Conservation (phyloP, 2,797 vertebrate species). For the Champsocephalus esox region DNA sequence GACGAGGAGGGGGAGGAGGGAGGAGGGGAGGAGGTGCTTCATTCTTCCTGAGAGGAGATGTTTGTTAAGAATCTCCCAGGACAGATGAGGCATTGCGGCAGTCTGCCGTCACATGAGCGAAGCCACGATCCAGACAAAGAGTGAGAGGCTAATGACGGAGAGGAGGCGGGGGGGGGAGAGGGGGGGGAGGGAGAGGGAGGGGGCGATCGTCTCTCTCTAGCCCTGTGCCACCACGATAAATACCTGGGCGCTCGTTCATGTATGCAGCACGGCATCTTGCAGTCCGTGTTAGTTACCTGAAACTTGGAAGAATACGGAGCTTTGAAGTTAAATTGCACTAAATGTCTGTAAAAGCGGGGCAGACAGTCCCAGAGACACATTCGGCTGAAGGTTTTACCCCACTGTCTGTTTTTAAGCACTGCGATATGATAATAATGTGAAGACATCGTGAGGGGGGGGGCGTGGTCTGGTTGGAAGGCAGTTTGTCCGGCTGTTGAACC, state of each 20-base stretch:
- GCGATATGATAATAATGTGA: constrained; percentile 28
- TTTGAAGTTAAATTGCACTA: constrained; percentile 55
- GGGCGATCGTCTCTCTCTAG: constrained; percentile 48
- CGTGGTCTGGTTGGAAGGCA: background rate
- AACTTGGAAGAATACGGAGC: background rate
- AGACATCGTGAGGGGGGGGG: constrained; percentile 5
- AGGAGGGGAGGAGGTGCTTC: constrained; percentile 15
- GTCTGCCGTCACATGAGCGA: constrained; percentile 74
- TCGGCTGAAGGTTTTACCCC: constrained; percentile 21
- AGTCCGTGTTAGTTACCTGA: no score
- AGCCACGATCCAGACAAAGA: constrained; percentile 80
- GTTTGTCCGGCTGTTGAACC: background rate
- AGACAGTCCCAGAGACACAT: constrained; percentile 17
- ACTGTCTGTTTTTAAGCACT: constrained; percentile 10
- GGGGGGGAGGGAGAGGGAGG: constrained; percentile 34
- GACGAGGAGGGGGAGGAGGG: background rate
- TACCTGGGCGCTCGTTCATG: constrained; percentile 65
- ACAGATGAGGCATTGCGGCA: constrained; percentile 80
- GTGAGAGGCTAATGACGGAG: constrained; percentile 48
- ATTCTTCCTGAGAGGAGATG: constrained; percentile 65
- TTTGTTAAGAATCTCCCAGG: constrained; percentile 78
- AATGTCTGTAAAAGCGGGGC: constrained; percentile 2
- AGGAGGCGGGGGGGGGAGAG: constrained; percentile 21
- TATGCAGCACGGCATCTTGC: constrained; percentile 36
- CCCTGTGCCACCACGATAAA: constrained; percentile 63